phyloP scores from a whole-genome alignment of 2,113 vertebrate species.

The Oreochromis aureus region DNA sequence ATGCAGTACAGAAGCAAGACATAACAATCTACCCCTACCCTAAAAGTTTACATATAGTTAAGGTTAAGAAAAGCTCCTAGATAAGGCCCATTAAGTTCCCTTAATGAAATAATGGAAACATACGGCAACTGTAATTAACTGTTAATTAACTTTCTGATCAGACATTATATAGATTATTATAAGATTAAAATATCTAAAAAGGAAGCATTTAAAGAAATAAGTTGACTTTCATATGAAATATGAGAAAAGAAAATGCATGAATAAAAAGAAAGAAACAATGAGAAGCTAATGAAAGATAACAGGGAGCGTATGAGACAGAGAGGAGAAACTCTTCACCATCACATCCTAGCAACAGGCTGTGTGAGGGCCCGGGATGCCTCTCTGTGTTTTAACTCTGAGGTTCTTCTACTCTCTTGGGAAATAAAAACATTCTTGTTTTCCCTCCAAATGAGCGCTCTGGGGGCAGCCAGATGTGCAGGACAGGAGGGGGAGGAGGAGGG shows the following conservation, averaged over 20 bases:
- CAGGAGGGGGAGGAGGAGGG: background rate
- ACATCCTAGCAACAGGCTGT: conserved; percentile 17
- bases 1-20: background rate
- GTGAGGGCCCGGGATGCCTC: conserved; percentile 54
- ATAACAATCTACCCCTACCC: background rate
- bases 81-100: background rate
- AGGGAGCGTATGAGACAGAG: background rate
- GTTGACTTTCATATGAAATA: background rate
- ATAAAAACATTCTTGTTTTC: conserved; percentile 75
- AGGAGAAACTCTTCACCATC: background rate
- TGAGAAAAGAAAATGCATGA: background rate
- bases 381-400: conserved; percentile 58
- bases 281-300: background rate
- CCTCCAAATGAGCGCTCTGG: conserved; percentile 66
- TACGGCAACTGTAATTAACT: background rate
- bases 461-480: conserved; percentile 66
- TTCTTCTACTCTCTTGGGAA: conserved; percentile 67
- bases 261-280: background rate
- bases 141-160: background rate
- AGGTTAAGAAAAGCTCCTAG: background rate
- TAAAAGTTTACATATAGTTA: background rate
- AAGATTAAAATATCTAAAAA: background rate
- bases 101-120: background rate
- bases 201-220: background rate
- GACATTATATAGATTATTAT: background rate